A percentile compares a stretch with the other conserved stretches of the same genome.
These are phyloP conservation scores for Antidorcas marsupialis DNA, from an alignment of 2,113 vertebrate genomes.

Conservation along the genomic window DNA sequence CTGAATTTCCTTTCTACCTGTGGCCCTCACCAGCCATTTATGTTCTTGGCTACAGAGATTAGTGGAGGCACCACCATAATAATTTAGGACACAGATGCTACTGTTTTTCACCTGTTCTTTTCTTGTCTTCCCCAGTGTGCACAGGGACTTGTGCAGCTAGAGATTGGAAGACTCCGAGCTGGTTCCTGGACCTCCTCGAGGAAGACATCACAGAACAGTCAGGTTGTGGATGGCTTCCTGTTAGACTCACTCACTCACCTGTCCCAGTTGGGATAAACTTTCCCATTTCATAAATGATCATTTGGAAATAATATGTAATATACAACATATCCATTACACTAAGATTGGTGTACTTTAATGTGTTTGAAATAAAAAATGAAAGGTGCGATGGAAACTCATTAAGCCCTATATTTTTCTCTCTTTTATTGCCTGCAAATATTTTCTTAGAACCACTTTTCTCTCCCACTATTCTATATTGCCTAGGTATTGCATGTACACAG, in stretches of 20 bases:
- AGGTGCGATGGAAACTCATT: constrained; percentile 31
- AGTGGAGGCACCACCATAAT: not conserved
- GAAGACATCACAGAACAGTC: constrained; percentile 85
- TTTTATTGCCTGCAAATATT: constrained; percentile 43
- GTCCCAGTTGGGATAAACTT: not conserved
- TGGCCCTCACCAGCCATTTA: not conserved
- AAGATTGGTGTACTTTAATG: not conserved
- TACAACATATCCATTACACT: not conserved
- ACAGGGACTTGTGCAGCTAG: constrained; percentile 90
- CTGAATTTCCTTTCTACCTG: not conserved
- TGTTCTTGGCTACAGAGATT: not conserved
- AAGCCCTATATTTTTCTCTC: constrained; percentile 38
- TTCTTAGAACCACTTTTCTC: constrained; percentile 32
- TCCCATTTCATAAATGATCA: not conserved
- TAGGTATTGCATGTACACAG: constrained; percentile 33
- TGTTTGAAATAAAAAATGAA: constrained; percentile 41
- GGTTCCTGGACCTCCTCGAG: constrained; percentile 89
- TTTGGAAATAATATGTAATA: not conserved
- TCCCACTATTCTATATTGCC: not conserved
- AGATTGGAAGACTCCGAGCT: constrained; percentile 92
- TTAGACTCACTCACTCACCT: not conserved
- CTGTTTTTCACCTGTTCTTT: constrained; percentile 34
- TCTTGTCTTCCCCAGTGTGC: constrained; percentile 85
- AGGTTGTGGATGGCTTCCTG: constrained; percentile 81
- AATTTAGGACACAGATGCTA: not conserved